Percentiles rank a stretch among this genome's conserved stretches.
Evolutionary conservation across 2,113 vertebrate species (phyloP).

Genomic region (Varanus salvator): DNA sequence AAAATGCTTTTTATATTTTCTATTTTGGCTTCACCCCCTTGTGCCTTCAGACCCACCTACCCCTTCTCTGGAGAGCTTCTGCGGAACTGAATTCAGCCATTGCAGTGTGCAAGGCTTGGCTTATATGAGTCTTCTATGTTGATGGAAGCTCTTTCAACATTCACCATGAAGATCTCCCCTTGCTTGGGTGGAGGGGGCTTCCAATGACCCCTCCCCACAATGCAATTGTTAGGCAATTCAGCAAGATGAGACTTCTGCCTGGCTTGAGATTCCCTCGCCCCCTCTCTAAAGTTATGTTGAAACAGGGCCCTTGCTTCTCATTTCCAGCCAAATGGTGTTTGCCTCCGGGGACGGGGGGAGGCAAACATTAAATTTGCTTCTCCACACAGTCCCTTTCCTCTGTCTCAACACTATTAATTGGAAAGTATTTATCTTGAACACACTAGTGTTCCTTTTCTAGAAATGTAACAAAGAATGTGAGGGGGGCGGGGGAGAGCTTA

Average conservation of each 20-base stretch:
- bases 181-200: not conserved
- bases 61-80: too few species aligned
- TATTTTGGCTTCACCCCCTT: too few species aligned
- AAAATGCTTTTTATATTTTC: too few species aligned
- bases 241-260: slow-evolving; percentile 13
- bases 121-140: not conserved
- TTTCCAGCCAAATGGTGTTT: not conserved
- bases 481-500: slow-evolving; percentile 57
- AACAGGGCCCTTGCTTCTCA: not conserved
- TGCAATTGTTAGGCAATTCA: not conserved
- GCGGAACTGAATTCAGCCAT: too few species aligned
- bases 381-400: slow-evolving; percentile 54
- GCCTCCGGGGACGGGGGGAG: not conserved
- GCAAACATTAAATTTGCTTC: slow-evolving; percentile 62
- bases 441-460: slow-evolving; percentile 51
- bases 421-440: slow-evolving; percentile 50
- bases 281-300: not conserved
- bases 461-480: slow-evolving; percentile 70
- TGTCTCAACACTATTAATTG: slow-evolving; percentile 65
- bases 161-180: too few species aligned
- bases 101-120: not conserved
- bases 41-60: too few species aligned
- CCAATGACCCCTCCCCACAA: too few species aligned
- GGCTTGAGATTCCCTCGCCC: slow-evolving; percentile 36
- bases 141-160: not conserved